phyloP scores from a whole-genome alignment of 2,113 vertebrate species.

The Progne subis region DNA sequence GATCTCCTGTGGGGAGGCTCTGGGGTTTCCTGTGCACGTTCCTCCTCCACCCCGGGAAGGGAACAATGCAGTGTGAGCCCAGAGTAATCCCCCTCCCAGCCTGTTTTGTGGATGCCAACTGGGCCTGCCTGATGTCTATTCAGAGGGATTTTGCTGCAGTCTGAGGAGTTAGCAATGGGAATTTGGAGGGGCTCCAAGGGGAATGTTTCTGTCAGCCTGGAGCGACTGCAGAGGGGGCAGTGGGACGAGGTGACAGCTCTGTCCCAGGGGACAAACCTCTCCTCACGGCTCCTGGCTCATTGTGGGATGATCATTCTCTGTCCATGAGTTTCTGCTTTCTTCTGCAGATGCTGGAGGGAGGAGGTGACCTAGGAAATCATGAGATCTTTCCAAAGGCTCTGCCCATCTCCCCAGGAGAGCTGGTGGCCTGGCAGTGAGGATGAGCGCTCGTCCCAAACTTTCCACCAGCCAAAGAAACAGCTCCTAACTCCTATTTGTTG shows the following conservation, averaged over 20 bases:
- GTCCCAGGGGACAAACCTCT: not conserved
- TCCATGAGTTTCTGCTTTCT: not conserved
- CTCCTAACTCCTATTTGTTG: not conserved
- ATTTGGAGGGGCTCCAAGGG: slow-evolving; percentile 43
- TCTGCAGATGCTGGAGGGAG: not conserved
- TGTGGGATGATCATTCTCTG: not conserved
- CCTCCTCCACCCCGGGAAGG: not conserved
- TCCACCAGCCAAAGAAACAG: not conserved
- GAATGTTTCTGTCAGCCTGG: not conserved
- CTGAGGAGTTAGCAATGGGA: not conserved
- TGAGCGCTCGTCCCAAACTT: not conserved
- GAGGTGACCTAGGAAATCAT: not conserved
- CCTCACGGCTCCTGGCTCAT: not conserved
- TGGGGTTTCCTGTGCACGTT: not conserved
- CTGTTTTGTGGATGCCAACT: not conserved
- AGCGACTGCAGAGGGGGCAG: not conserved
- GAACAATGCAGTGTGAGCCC: not conserved
- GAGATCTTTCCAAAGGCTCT: not conserved
- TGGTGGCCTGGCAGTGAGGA: not conserved
- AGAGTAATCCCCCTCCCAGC: not conserved
- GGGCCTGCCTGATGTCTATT: not conserved
- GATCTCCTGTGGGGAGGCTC: not conserved
- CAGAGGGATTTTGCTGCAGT: slow-evolving; percentile 20
- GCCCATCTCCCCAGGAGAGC: not conserved
- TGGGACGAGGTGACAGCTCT: not conserved